phyloP scores from a whole-genome alignment of 2,113 vertebrate species.

The Solea solea region DNA sequence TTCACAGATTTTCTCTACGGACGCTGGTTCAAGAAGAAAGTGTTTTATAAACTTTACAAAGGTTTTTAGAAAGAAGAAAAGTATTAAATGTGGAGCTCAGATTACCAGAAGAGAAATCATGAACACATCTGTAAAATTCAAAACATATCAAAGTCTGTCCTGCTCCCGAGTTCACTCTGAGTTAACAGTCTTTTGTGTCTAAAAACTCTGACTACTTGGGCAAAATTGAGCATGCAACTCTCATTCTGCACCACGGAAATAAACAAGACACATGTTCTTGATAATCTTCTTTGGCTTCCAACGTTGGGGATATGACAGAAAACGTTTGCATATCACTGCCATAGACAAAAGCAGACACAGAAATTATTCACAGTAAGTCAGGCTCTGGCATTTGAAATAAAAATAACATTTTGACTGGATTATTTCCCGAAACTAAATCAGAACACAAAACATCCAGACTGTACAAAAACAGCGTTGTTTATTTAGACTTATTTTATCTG shows the following conservation, averaged over 20 bases:
- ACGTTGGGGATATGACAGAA: background rate
- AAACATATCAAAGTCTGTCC: no score
- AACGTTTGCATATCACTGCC: background rate
- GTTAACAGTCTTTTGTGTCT: no score
- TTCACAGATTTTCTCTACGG: no score
- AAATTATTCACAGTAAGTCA: background rate
- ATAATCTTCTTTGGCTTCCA: background rate
- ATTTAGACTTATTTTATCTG: slow-evolving; percentile 4
- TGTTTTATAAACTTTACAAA: no score
- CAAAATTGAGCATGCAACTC: no score
- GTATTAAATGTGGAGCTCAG: no score
- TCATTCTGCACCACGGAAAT: background rate
- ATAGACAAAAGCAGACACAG: slow-evolving; percentile 16
- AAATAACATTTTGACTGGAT: slow-evolving; percentile 47
- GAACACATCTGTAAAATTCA: no score
- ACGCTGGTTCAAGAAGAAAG: no score
- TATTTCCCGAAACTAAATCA: slow-evolving; percentile 14
- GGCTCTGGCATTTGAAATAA: slow-evolving; percentile 10
- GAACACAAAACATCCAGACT: slow-evolving; percentile 31
- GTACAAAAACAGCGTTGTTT: slow-evolving; percentile 30
- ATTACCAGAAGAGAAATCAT: no score
- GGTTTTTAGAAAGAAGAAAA: no score
- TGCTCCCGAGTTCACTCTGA: no score
- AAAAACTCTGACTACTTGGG: no score
- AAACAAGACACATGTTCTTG: background rate